phyloP scores from a whole-genome alignment of 2,888 invertebrate species.

The Ischnura elegans region DNA sequence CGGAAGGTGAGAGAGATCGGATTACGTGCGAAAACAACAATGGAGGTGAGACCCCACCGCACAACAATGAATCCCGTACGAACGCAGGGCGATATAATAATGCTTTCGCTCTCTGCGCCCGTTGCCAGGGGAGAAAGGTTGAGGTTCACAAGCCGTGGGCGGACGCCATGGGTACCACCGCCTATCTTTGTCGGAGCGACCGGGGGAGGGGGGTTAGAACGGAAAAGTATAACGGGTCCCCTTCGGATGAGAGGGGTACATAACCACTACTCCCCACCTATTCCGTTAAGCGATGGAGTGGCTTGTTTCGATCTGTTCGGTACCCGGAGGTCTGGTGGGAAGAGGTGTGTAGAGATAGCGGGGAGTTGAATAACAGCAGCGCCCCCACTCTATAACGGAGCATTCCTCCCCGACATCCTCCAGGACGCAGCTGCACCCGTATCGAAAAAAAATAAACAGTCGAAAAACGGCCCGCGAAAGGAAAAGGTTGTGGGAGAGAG shows the following conservation, averaged over 20 bases:
- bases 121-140: not conserved
- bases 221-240: not conserved
- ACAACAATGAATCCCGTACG: not conserved
- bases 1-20: not conserved
- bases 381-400: not conserved
- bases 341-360: not conserved
- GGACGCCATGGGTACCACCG: not conserved
- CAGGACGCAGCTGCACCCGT: not conserved
- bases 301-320: not conserved
- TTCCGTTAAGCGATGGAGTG: slow-evolving; percentile 39
- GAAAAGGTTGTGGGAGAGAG: not conserved
- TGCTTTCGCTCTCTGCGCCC: slow-evolving; percentile 1
- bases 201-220: not conserved
- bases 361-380: not conserved
- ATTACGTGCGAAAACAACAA: not conserved
- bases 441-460: not conserved
- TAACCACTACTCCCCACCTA: not conserved
- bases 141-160: not conserved
- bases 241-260: too few relatives aligned
- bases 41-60: too few relatives aligned
- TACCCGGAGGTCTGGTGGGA: not conserved
- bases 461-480: not conserved
- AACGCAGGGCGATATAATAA: not conserved
- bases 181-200: not conserved
- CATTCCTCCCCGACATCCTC: not conserved